Evolutionary conservation across 2,888 invertebrate species (phyloP).

Genomic region (Andrena marginata): DNA sequence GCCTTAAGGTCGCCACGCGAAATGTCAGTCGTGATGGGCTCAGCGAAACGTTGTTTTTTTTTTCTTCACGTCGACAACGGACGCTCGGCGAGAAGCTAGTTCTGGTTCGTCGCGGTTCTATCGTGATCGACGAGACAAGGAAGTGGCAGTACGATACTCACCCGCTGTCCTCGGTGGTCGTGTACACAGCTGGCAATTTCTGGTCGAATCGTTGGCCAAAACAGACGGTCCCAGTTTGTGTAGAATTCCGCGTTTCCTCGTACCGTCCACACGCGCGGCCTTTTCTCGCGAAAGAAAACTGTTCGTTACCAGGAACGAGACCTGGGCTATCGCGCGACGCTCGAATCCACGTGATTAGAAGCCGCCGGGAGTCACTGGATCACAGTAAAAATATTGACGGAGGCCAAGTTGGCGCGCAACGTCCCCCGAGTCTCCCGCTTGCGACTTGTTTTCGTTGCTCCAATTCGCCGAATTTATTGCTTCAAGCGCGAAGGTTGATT

Average conservation of each 20-base stretch:
- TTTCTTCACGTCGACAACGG: slow-evolving; percentile 1
- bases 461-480: slow-evolving; percentile 47
- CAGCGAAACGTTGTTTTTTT: slow-evolving; percentile 4
- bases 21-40: slow-evolving; percentile 16
- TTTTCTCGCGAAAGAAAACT: slow-evolving; percentile 3
- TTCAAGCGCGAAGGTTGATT: slow-evolving; percentile 53
- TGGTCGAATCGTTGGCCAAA: slow-evolving; percentile 22
- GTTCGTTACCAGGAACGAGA: background rate
- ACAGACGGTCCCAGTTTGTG: slow-evolving; percentile 7
- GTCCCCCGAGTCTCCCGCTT: background rate
- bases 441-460: slow-evolving; percentile 51
- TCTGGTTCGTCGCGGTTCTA: slow-evolving; percentile 4
- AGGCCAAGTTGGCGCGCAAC: slow-evolving; percentile 8
- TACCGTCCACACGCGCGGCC: background rate
- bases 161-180: slow-evolving; percentile 19
- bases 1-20: slow-evolving; percentile 17
- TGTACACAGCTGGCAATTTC: slow-evolving; percentile 35
- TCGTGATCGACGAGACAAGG: slow-evolving; percentile 3
- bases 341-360: background rate
- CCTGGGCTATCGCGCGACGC: background rate
- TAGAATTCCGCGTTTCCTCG: slow-evolving; percentile 31
- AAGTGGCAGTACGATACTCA: slow-evolving; percentile 47
- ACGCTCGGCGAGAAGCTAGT: background rate
- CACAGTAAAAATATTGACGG: slow-evolving; percentile 32
- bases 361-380: slow-evolving; percentile 25